Conservation (phyloP, 1,140 invertebrate species). For the Brachionus manjavacas region DNA sequence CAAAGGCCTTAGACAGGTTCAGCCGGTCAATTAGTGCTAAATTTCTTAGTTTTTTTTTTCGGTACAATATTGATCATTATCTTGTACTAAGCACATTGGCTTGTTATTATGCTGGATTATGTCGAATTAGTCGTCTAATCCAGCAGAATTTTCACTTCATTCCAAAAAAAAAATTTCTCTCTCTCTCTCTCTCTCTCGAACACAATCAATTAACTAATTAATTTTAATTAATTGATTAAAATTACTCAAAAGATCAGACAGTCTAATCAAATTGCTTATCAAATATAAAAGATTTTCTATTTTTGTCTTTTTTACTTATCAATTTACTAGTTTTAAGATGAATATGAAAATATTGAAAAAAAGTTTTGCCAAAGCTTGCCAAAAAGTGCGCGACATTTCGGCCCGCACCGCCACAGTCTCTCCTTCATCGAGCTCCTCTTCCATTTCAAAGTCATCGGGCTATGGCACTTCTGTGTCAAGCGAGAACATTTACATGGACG, state of each 20-base stretch:
- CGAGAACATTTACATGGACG: neutral
- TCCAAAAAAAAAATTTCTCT: neutral
- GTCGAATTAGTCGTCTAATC: constrained; percentile 19
- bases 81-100: neutral
- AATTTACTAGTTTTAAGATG: neutral
- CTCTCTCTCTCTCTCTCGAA: neutral
- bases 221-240: neutral
- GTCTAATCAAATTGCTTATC: neutral
- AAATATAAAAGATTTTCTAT: neutral
- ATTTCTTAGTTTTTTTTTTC: neutral
- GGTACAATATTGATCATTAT: constrained; percentile 24
- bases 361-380: neutral
- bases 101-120: neutral
- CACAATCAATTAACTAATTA: constrained; percentile 22
- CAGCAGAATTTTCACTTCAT: constrained; percentile 2
- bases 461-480: neutral
- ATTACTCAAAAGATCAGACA: constrained; percentile 25
- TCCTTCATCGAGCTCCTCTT: neutral
- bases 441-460: neutral
- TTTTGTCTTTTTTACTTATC: neutral
- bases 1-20: neutral
- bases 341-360: constrained; percentile 19
- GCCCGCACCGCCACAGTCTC: neutral
- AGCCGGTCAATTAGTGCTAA: constrained; percentile 28
- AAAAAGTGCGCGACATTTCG: neutral